Conservation (phyloP, 2,888 invertebrate genomes). For the Cheilosia vulpina region DNA sequence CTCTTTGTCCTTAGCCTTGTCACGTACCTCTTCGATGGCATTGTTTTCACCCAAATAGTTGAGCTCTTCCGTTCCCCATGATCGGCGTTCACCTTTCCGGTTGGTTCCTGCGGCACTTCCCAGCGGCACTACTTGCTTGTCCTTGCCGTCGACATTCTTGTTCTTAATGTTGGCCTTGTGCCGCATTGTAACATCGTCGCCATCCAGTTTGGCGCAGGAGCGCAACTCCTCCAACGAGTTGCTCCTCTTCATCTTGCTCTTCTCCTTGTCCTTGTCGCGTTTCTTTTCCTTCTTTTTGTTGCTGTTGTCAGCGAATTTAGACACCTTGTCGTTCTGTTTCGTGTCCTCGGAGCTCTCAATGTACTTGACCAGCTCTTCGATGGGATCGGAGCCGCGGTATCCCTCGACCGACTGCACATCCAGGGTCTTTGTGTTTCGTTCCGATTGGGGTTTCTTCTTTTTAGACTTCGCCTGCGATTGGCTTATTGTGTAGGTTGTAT, state of each 20-base stretch:
- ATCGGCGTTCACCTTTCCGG: conserved; percentile 85
- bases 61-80: conserved; percentile 88
- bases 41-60: conserved; percentile 83
- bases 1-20: conserved; percentile 77
- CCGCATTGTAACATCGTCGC: conserved; percentile 85
- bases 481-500: conserved; percentile 82
- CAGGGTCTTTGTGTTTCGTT: conserved; percentile 84
- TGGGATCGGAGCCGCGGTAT: conserved; percentile 90
- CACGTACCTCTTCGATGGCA: conserved; percentile 76
- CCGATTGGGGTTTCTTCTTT: conserved; percentile 85
- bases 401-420: conserved; percentile 88
- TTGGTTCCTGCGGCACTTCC: conserved; percentile 74
- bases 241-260: conserved; percentile 86
- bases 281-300: conserved; percentile 85
- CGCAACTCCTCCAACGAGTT: conserved; percentile 91
- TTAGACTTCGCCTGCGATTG: conserved; percentile 86
- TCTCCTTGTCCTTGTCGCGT: conserved; percentile 80
- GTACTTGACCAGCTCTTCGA: conserved; percentile 90
- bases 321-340: conserved; percentile 83
- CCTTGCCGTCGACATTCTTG: conserved; percentile 55
- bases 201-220: conserved; percentile 90
- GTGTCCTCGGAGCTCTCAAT: conserved; percentile 87
- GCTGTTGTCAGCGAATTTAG: conserved; percentile 76
- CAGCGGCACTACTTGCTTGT: conserved; percentile 42
- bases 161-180: conserved; percentile 77